phyloP scores from a whole-genome alignment of 2,888 invertebrate species.

The Drosophila kokeensis region DNA sequence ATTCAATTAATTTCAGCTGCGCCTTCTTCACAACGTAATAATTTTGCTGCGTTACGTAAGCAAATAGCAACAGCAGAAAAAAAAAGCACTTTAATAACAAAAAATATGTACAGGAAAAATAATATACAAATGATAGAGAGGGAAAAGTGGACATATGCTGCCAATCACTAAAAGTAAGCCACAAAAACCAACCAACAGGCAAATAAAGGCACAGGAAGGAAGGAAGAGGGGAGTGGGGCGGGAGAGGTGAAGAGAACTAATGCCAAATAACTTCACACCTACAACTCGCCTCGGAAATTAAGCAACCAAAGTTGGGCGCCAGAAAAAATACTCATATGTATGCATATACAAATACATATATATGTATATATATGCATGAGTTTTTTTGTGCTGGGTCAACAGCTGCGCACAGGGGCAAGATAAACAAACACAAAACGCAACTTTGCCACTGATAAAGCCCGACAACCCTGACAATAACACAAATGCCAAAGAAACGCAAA shows the following conservation, averaged over 20 bases:
- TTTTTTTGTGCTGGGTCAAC: slow-evolving; percentile 29
- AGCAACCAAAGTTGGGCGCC: slow-evolving; percentile 49
- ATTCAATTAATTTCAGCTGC: slow-evolving; percentile 66
- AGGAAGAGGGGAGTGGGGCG: not conserved
- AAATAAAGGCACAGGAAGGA: slow-evolving; percentile 25
- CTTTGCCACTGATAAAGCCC: slow-evolving; percentile 54
- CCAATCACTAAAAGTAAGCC: slow-evolving; percentile 71
- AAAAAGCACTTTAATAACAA: slow-evolving; percentile 5
- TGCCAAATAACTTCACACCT: slow-evolving; percentile 54
- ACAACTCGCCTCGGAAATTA: slow-evolving; percentile 46
- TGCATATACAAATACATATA: slow-evolving; percentile 5
- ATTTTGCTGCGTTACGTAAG: slow-evolving; percentile 60
- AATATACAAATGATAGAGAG: slow-evolving; percentile 4
- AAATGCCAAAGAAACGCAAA: slow-evolving; percentile 43
- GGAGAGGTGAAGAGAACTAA: slow-evolving; percentile 2
- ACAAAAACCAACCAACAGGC: slow-evolving; percentile 60
- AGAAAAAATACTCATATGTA: slow-evolving; percentile 32
- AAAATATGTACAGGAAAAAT: slow-evolving; percentile 37
- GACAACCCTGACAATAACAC: slow-evolving; percentile 33
- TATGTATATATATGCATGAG: slow-evolving; percentile 1
- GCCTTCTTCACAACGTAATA: slow-evolving; percentile 25
- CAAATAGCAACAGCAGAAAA: slow-evolving; percentile 54
- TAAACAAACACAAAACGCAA: slow-evolving; percentile 56
- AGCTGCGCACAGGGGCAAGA: slow-evolving; percentile 45
- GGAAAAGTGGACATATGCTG: slow-evolving; percentile 56